Evolutionary conservation across 1,140 invertebrate genomes (phyloP).

Genomic region (Bradysia coprophila): DNA sequence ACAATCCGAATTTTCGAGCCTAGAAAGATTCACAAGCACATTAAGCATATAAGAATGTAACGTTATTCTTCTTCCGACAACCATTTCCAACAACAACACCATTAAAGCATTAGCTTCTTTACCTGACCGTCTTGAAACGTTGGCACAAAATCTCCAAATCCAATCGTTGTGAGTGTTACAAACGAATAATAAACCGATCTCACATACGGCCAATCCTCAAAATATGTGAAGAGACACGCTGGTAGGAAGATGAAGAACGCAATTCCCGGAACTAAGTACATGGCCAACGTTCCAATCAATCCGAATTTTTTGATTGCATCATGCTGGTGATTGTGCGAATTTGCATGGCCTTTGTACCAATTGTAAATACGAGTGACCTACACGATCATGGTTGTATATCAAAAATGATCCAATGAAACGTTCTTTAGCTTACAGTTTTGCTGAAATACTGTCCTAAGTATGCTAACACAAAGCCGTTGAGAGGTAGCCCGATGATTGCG

Average conservation of each 20-base stretch:
- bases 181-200: conserved; percentile 82
- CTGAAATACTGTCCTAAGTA: conserved; percentile 67
- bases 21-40: too few relatives aligned
- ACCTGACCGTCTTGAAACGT: too few relatives aligned
- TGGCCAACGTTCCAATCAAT: conserved; percentile 51
- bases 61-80: too few relatives aligned
- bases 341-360: conserved; percentile 56
- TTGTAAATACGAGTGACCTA: conserved; percentile 30
- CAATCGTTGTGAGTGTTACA: conserved; percentile 83
- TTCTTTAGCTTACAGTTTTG: conserved; percentile 30
- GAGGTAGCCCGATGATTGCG: conserved; percentile 80
- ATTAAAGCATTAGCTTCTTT: too few relatives aligned
- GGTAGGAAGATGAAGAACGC: conserved; percentile 86
- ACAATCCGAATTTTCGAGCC: conserved; percentile 17
- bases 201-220: conserved; percentile 79
- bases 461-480: conserved; percentile 72
- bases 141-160: conserved; percentile 90
- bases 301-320: conserved; percentile 42
- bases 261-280: conserved; percentile 70
- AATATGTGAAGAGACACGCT: conserved; percentile 66
- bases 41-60: too few relatives aligned
- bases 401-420: too few relatives aligned
- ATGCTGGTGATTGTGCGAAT: conserved; percentile 29
- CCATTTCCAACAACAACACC: too few relatives aligned
- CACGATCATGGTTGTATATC: too few relatives aligned